These are phyloP conservation scores for Bubo scandiacus DNA, from an alignment of 2,113 vertebrate genomes.

Conservation along the genomic window DNA sequence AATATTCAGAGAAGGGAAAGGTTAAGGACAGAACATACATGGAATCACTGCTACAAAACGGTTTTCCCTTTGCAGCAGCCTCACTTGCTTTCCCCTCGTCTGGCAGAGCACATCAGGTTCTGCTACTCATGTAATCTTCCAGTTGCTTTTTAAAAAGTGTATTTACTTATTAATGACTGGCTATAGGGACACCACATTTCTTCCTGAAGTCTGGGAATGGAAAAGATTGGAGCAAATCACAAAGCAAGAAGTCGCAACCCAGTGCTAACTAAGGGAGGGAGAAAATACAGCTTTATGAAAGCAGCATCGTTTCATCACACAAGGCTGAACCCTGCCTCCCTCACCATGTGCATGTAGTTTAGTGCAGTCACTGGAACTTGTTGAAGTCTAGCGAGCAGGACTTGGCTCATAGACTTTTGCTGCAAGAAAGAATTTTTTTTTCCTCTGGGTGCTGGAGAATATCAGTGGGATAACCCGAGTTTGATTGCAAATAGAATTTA, in stretches of 20 bases:
- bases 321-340: background rate
- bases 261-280: background rate
- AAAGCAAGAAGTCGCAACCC: background rate
- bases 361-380: background rate
- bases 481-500: background rate
- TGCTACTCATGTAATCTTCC: background rate
- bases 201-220: background rate
- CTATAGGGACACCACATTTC: background rate
- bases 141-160: background rate
- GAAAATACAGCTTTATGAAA: background rate
- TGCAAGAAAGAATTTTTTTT: background rate
- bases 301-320: background rate
- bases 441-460: background rate
- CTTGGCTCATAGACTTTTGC: background rate
- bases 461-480: background rate
- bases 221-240: background rate
- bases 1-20: background rate
- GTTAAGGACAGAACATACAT: background rate
- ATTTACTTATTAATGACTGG: slow-evolving; percentile 2
- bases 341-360: fast-evolving
- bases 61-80: background rate
- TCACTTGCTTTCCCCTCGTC: background rate
- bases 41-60: background rate
- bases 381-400: background rate
- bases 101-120: background rate